Conservation (phyloP, 1,140 invertebrate genomes). For the Pomacea maculata region DNA sequence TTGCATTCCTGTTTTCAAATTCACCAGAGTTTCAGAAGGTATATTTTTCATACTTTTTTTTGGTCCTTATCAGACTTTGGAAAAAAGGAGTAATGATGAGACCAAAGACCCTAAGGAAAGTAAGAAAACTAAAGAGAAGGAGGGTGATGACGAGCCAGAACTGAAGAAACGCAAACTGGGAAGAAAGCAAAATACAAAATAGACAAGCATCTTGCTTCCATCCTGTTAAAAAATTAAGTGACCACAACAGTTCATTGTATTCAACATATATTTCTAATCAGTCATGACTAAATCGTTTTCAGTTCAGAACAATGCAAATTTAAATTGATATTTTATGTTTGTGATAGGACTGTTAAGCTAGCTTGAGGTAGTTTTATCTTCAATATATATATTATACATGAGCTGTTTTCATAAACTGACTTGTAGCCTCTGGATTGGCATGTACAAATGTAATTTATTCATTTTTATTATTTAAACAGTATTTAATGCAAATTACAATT, state of each 20-base stretch:
- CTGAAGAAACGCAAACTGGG: slow-evolving; percentile 9
- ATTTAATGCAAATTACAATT: no score
- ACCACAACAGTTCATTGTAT: background rate
- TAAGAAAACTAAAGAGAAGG: background rate
- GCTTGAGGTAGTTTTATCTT: no score
- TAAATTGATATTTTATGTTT: no score
- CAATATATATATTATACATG: no score
- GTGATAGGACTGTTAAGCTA: no score
- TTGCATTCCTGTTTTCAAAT: no score
- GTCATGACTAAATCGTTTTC: no score
- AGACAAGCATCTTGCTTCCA: background rate
- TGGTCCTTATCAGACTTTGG: background rate
- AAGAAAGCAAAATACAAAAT: slow-evolving; percentile 5
- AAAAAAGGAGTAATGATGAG: slow-evolving; percentile 8
- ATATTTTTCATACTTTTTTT: background rate
- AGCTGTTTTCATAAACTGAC: no score
- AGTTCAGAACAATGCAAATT: no score
- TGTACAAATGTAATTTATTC: no score
- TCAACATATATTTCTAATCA: background rate
- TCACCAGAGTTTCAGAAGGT: background rate
- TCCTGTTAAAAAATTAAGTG: background rate
- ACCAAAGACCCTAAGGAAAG: background rate
- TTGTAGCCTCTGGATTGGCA: no score
- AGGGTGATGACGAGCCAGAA: background rate
- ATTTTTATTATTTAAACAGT: no score